These are phyloP conservation scores for Caenorhabditis macrosperma DNA, from an alignment of 2,888 invertebrate genomes.

Conservation along the genomic window DNA sequence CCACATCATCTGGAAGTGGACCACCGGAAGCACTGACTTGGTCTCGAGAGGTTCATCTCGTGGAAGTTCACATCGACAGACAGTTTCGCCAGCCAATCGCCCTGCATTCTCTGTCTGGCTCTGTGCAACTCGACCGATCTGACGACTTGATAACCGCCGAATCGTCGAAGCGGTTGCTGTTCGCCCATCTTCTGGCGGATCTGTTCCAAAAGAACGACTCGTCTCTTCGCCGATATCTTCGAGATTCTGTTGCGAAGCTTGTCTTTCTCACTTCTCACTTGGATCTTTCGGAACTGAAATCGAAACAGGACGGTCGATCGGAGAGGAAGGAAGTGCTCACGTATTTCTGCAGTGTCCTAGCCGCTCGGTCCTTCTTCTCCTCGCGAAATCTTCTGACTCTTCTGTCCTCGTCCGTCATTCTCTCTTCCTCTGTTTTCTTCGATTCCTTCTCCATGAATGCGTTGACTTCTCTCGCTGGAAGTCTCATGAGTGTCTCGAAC, in stretches of 20 bases:
- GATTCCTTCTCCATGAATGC: constrained; percentile 44
- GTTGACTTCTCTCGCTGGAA: constrained; percentile 47
- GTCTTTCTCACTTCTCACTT: constrained; percentile 15
- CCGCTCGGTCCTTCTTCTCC: constrained; percentile 41
- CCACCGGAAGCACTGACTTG: constrained; percentile 17
- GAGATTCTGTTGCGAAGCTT: constrained; percentile 8
- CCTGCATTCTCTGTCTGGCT: constrained; percentile 25
- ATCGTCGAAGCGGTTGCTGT: constrained; percentile 31
- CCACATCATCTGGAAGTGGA: not conserved
- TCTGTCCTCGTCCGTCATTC: constrained; percentile 46
- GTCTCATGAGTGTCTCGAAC: constrained; percentile 29
- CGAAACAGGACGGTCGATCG: not conserved
- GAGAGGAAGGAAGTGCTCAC: constrained; percentile 7
- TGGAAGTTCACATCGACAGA: constrained; percentile 40
- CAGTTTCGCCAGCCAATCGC: constrained; percentile 27
- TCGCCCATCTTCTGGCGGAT: constrained; percentile 45
- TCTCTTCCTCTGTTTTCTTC: constrained; percentile 41
- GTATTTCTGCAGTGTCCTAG: constrained; percentile 50
- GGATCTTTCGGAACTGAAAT: constrained; percentile 41
- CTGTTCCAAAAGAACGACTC: constrained; percentile 34
- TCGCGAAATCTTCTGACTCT: constrained; percentile 11
- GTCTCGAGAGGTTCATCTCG: constrained; percentile 44
- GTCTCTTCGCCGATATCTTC: constrained; percentile 20
- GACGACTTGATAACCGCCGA: constrained; percentile 38
- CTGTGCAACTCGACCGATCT: constrained; percentile 30